Evolutionary conservation across 2,113 vertebrate species (phyloP), one percentile per base, ranked within the genome.

Genomic region (Microcebus tavaratra): DNA sequence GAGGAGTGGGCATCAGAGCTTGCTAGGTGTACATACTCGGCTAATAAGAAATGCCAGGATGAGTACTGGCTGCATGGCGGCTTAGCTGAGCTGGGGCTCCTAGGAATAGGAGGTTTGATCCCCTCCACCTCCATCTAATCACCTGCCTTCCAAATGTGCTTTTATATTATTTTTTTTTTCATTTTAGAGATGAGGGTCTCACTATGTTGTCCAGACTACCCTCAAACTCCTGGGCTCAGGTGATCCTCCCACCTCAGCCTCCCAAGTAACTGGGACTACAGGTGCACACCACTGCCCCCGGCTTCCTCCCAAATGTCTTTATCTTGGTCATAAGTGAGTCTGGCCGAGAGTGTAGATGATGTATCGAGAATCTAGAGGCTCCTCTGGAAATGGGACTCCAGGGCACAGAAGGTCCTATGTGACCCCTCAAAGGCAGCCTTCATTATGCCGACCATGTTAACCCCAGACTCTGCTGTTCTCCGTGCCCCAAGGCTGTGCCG

Each of bases 1-100:
- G 57, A 63, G n/a, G 29, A 42, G 27, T 15, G 29, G 42, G 1
- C 2, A 3, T 78, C n/a, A 68, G 88, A 88, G 31, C 13, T 50
- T 17, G 1, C 20, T 61, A 39, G 29, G 18, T 55, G 25, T 72
- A 18, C 0, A 0, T 7, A 17, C 2, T 13, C 12, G 3, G 39
- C 13, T 13, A 13, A 4, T 6, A 8, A 73, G 34, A 39, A 61
- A 55, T 31, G 8, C 0, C 1, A 48, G 13, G 11, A 2, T 2
- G 59, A 15, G 13, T n/a, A n/a, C n/a, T n/a, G n/a, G n/a, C n/a
- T 9, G n/a, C 3, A 50, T 53, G 25, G 76, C 23, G 4, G 29
- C 25, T 36, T 8, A 27, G 36, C 3, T 6, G 0, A 31, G 42
- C 2, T 4, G 1, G 57, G 45, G 57, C 31, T 80, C 9, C 27